Conservation (phyloP, 2,797 vertebrate species). For the Sebastes taczanowskii region DNA sequence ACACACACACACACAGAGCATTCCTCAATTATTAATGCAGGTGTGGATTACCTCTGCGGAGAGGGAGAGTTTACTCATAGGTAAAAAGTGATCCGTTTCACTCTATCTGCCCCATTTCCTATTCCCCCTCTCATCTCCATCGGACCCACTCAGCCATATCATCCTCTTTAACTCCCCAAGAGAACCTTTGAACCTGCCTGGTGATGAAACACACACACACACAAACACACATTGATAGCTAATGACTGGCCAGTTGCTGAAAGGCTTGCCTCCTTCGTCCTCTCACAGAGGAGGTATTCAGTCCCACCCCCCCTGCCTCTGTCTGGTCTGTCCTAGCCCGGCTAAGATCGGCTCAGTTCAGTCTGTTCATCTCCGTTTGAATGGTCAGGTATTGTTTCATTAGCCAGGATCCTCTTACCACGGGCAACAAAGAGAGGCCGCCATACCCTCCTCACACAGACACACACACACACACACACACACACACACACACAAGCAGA, state of each 20-base stretch:
- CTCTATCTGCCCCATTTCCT: conserved; percentile 60
- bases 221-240: conserved; percentile 38
- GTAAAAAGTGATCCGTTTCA: conserved; percentile 65
- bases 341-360: conserved; percentile 52
- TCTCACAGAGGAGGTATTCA: conserved; percentile 67
- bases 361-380: conserved; percentile 70
- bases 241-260: conserved; percentile 48
- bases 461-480: conserved; percentile 1
- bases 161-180: conserved; percentile 23
- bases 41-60: conserved; percentile 71
- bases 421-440: conserved; percentile 64
- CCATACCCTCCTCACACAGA: conserved; percentile 13
- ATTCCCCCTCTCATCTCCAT: conserved; percentile 52
- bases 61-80: conserved; percentile 67
- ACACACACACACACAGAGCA: conserved; percentile 2
- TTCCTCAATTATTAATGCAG: conserved; percentile 75
- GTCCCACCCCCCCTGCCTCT: neutral
- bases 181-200: conserved; percentile 42
- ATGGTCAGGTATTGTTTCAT: conserved; percentile 80
- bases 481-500: neutral
- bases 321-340: conserved; percentile 44
- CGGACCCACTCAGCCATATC: conserved; percentile 43
- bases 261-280: conserved; percentile 38
- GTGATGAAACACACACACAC: conserved; percentile 30
- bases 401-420: conserved; percentile 75